A percentile compares a stretch with the other conserved stretches of the same genome.
phyloP scores from a whole-genome alignment of 2,113 vertebrate genomes.

The Gracilinanus agilis region DNA sequence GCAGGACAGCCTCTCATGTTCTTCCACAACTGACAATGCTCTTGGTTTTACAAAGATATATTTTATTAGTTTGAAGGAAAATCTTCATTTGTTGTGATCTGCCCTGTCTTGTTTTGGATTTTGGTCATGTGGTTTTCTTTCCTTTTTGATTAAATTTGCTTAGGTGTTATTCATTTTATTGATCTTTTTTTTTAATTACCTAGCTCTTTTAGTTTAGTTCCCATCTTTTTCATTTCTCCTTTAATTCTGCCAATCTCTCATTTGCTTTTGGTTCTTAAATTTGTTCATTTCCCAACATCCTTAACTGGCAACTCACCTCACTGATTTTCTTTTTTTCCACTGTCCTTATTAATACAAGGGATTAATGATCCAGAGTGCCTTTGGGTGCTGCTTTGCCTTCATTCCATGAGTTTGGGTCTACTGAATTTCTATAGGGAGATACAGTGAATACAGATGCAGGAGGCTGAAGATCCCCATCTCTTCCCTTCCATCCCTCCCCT shows the following conservation, averaged over 20 bases:
- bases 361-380: not conserved
- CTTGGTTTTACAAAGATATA: not conserved
- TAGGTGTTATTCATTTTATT: not conserved
- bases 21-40: not conserved
- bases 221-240: not conserved
- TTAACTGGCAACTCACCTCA: not conserved
- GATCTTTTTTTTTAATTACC: not conserved
- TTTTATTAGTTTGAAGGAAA: not conserved
- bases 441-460: not conserved
- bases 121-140: not conserved
- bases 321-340: not conserved
- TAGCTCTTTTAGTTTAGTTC: not conserved
- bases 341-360: not conserved
- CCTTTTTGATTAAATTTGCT: conserved; percentile 6
- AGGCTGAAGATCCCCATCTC: not conserved
- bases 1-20: not conserved
- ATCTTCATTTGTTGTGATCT: not conserved
- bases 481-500: not conserved
- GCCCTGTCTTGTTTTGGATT: not conserved
- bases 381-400: not conserved
- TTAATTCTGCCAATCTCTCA: not conserved
- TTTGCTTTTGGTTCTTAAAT: not conserved
- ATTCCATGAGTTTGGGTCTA: not conserved
- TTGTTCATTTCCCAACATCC: conserved; percentile 4
- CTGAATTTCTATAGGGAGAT: not conserved